Evolutionary conservation across 2,888 invertebrate species (phyloP).

Genomic region (Hirtodrosophila confusa): DNA sequence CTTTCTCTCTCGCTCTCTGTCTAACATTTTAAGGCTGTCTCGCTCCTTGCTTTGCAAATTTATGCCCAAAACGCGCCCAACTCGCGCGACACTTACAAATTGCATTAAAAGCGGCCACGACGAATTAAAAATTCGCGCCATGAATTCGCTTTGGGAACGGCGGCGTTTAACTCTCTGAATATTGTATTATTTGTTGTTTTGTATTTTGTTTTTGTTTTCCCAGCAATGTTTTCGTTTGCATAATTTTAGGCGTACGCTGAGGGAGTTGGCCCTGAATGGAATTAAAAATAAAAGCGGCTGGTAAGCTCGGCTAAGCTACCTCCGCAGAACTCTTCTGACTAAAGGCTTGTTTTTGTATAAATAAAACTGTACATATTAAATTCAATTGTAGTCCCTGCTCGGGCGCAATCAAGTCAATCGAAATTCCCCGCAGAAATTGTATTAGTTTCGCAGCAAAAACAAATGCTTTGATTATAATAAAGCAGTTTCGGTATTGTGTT

Average conservation of each 20-base stretch:
- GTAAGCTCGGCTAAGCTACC: background rate
- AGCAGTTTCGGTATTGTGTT: constrained; percentile 6
- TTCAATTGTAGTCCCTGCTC: constrained; percentile 7
- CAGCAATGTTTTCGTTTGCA: constrained; percentile 41
- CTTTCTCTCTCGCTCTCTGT: background rate
- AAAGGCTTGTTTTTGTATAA: constrained; percentile 7
- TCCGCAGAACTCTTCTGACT: background rate
- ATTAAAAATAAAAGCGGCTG: constrained; percentile 30
- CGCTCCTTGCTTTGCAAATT: constrained; percentile 31
- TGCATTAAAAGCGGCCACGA: constrained; percentile 65
- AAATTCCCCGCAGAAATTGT: background rate
- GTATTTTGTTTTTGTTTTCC: constrained; percentile 20
- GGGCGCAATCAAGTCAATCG: background rate
- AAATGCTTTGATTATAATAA: background rate
- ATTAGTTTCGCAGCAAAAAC: background rate
- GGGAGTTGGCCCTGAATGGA: constrained; percentile 16
- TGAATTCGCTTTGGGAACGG: constrained; percentile 24
- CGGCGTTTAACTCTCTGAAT: constrained; percentile 34
- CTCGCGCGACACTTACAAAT: constrained; percentile 64
- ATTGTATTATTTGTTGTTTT: constrained; percentile 26
- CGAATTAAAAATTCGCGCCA: constrained; percentile 52
- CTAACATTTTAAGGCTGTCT: background rate
- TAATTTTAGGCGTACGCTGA: constrained; percentile 29
- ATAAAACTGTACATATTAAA: background rate
- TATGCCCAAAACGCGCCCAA: constrained; percentile 43